A percentile compares a stretch with the other conserved stretches of the same genome.
phyloP scores from a whole-genome alignment of 2,113 vertebrate species.

The Scomber scombrus region DNA sequence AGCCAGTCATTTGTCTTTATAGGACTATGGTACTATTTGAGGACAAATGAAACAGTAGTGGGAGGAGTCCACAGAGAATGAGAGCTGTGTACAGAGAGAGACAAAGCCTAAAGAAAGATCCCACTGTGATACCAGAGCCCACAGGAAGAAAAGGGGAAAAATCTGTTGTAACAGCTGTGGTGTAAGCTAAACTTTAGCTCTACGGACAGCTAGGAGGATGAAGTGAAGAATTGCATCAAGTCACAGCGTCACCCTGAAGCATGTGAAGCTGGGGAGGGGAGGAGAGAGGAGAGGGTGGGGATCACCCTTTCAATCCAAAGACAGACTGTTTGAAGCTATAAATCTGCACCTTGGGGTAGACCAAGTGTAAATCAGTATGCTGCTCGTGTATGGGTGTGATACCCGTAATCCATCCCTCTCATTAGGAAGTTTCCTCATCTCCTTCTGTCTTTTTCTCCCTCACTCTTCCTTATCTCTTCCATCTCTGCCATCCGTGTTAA shows the following conservation, averaged over 20 bases:
- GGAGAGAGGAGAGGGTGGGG: neutral
- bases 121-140: conserved; percentile 55
- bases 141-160: conserved; percentile 49
- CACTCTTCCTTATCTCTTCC: conserved; percentile 2
- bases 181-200: conserved; percentile 41
- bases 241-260: conserved; percentile 17
- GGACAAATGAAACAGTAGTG: conserved; percentile 16
- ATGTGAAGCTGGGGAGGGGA: neutral
- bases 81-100: conserved; percentile 1
- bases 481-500: conserved; percentile 26
- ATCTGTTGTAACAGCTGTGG: conserved; percentile 67
- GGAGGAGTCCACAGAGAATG: conserved; percentile 11
- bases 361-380: conserved; percentile 25
- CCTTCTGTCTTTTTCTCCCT: conserved; percentile 3
- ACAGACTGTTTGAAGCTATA: neutral
- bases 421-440: conserved; percentile 44
- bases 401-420: conserved; percentile 34
- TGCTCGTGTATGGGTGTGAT: conserved; percentile 4
- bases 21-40: conserved; percentile 35
- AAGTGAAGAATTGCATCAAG: conserved; percentile 41
- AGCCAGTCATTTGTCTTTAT: conserved; percentile 30
- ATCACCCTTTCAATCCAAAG: neutral
- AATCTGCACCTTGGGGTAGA: conserved; percentile 5
- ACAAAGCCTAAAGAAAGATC: conserved; percentile 56
- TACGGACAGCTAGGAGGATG: conserved; percentile 43